Evolutionary conservation across 2,797 vertebrate species (phyloP), one percentile per base, ranked within the genome.

Genomic region (Philypnodon macrostomus): DNA sequence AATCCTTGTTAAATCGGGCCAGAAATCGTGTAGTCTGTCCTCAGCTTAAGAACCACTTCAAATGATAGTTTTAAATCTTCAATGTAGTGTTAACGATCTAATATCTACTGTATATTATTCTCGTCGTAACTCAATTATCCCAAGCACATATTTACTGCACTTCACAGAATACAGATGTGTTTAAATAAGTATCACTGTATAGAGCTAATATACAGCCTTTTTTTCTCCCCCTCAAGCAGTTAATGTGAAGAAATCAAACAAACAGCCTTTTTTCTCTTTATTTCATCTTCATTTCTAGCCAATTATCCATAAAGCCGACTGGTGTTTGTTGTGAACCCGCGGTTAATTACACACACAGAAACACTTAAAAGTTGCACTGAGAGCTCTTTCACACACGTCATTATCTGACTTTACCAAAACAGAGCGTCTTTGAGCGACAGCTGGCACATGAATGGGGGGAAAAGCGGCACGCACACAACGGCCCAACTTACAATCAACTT

Each of bases 381-480:
- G 63, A 56, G 32, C 14, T 14, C 4, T 74, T 58, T 63, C 44
- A 58, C 46, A 81, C 67, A 60, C 51, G 63, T 75, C 66, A 76
- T 85, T 68, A 75, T 46, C 47, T 51, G 46, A 75, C 74, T 63
- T 80, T 71, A 47, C 70, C 72, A 62, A 73, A 30, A 71, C 67
- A 76, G 77, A 69, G 39, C 73, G 35, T 61, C 67, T 70, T 74
- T 64, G 48, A 63, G 37, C 74, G 78, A 83, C 80, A 80, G 81
- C 84, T 85, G 77, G 73, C 54, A 52, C 63, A 83, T 68, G 73
- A 70, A 68, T 66, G 55, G 66, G 56, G 56, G 56, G 58, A 73
- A 61, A 14, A 76, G 64, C 62, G 57, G 41, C 48, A 18, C 69
- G 64, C 46, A 2, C 61, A 67, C 79, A 70, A 65, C 63, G 53